A percentile compares a stretch with the other conserved stretches of the same genome.
Evolutionary conservation across 2,888 invertebrate genomes (phyloP).

Genomic region (Cactoblastis cactorum): DNA sequence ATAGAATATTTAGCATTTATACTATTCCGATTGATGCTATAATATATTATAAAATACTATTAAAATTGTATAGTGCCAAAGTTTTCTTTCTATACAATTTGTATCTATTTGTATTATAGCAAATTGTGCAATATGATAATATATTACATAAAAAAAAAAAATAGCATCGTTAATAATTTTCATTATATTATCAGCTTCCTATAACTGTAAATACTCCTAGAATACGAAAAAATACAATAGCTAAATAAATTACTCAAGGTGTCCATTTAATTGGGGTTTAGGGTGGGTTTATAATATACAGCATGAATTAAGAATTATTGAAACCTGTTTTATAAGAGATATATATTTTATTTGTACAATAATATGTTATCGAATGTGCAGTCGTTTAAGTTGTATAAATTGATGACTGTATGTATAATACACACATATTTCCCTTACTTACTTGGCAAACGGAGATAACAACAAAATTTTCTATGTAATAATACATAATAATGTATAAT

Average conservation of each 20-base stretch:
- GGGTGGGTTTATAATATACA: neutral
- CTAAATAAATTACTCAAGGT: neutral
- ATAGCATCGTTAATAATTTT: neutral
- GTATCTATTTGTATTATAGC: slow-evolving; percentile 18
- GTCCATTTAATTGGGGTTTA: neutral
- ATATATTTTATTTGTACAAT: too few species aligned
- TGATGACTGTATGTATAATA: too few species aligned
- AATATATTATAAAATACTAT: neutral
- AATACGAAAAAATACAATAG: neutral
- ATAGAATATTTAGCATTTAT: neutral
- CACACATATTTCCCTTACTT: too few species aligned
- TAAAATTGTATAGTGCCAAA: slow-evolving; percentile 46
- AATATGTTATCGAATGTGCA: too few species aligned
- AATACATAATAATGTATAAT: too few species aligned
- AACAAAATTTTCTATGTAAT: too few species aligned
- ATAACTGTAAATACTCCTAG: neutral
- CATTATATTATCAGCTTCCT: neutral
- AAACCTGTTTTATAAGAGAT: neutral
- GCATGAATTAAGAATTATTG: neutral
- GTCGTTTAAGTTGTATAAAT: too few species aligned
- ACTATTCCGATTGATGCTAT: neutral
- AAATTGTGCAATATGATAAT: too few species aligned
- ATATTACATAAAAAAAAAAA: too few species aligned
- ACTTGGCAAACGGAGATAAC: too few species aligned
- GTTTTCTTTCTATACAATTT: slow-evolving; percentile 33